Evolutionary conservation across 2,888 invertebrate genomes (phyloP).

Genomic region (Amblyteles armatorius): DNA sequence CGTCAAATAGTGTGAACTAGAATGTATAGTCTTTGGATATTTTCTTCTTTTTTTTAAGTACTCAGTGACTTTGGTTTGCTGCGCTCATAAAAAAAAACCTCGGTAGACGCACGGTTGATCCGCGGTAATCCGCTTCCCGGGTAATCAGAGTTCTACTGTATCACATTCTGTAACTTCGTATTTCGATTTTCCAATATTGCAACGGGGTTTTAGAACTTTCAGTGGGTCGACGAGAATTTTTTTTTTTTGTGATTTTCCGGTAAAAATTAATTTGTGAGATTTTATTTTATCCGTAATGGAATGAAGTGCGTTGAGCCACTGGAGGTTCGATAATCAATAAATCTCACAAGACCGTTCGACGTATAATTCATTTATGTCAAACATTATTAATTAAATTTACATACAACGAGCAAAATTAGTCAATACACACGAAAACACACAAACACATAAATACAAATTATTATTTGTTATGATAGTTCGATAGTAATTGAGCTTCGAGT

Average conservation of each 20-base stretch:
- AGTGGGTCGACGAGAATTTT: neutral
- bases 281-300: neutral
- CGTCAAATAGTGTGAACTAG: too few species aligned
- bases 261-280: neutral
- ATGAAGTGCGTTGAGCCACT: neutral
- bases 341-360: constrained; percentile 24
- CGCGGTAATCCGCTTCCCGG: too few species aligned
- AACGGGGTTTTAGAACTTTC: neutral
- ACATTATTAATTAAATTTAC: constrained; percentile 49
- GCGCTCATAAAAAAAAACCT: too few species aligned
- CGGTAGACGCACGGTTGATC: too few species aligned
- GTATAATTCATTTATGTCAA: constrained; percentile 44
- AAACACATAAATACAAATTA: constrained; percentile 34
- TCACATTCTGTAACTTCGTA: neutral
- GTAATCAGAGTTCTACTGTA: too few species aligned
- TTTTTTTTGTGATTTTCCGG: neutral
- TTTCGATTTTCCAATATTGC: neutral
- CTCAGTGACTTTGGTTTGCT: too few species aligned
- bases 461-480: constrained; percentile 64
- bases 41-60: too few species aligned
- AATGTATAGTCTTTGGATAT: too few species aligned
- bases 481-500: constrained; percentile 32
- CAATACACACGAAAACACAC: constrained; percentile 42
- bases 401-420: constrained; percentile 58
- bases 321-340: constrained; percentile 14